Conservation (phyloP, 92 coral and sea anemone species). For the Desmophyllum pertusum region DNA sequence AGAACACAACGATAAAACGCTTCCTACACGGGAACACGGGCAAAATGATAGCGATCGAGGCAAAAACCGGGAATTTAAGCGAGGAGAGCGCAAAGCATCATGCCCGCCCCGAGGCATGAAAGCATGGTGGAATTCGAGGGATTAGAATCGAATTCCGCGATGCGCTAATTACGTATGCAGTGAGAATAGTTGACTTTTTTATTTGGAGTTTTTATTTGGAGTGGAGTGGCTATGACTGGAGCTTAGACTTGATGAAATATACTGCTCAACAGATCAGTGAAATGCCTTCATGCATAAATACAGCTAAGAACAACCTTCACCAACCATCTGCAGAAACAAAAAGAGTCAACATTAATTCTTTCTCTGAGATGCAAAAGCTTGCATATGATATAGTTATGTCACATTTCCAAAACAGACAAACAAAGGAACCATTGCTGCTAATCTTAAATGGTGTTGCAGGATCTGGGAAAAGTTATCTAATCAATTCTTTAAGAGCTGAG, state of each 20-base stretch:
- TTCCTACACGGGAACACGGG: constrained; percentile 4
- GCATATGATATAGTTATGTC: neutral
- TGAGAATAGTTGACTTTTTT: too few species aligned
- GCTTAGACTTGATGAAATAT: too few species aligned
- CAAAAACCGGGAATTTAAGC: constrained; percentile 2
- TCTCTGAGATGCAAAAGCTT: too few species aligned
- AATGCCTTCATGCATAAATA: too few species aligned
- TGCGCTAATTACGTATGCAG: too few species aligned
- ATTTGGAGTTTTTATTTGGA: too few species aligned
- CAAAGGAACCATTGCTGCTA: constrained; percentile 28
- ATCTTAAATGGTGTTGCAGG: constrained; percentile 48
- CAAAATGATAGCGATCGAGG: constrained; percentile 12
- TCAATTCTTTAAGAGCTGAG: constrained; percentile 12
- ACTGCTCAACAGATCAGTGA: too few species aligned
- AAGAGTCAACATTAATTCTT: too few species aligned
- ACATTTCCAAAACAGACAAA: too few species aligned
- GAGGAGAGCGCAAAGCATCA: constrained; percentile 7
- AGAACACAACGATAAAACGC: neutral
- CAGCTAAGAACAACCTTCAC: too few species aligned
- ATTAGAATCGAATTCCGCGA: neutral
- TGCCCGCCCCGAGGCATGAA: neutral
- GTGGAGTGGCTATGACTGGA: too few species aligned
- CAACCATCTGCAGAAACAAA: too few species aligned
- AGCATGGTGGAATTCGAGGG: constrained; percentile 2
- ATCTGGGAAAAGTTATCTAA: constrained; percentile 47